Evolutionary conservation across 2,113 vertebrate species (phyloP), one percentile per base, ranked within the genome.

Genomic region (Phoenicopterus ruber): DNA sequence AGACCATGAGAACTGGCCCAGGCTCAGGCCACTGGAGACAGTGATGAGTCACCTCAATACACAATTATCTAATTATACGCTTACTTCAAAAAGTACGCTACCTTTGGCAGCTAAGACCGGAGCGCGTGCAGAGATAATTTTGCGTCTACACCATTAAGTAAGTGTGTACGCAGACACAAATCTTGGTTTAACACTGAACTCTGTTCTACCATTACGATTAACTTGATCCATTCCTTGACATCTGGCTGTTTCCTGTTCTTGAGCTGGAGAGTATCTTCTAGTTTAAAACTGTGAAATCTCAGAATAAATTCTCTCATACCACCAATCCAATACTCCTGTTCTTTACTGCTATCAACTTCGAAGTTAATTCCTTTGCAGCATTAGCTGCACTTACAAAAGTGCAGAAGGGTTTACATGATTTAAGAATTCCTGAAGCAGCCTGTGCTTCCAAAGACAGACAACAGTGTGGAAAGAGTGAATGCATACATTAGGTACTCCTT

Each of bases 401-500:
- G 15, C 47, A 61, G 76, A 59, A 79, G 42, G 10, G 67, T 19
- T n/a, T 44, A 57, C 8, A 32, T 15, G 31, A 73, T 31, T 74
- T 71, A 82, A 71, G 46, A 83, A 77, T 55, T 80, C 15, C 58
- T 47, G 7, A 82, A 22, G 18, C 8, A 90, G 29, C 25, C 22
- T 14, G 1, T 36, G 13, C 24, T 76, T 90, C 47, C 6, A 2
- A 69, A 93, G 40, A 90, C 1, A n/a, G 34, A 49, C 7, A 80
- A 58, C 26, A 67, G 49, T 5, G 14, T 9, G 54, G 34, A 83
- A 94, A 74, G 29, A 85, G 29, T 19, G 13, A 87, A 66, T 10
- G n/a, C 36, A 50, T 44, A 36, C 9, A 44, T 49, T n/a, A 77
- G 11, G 11, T 32, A 92, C 47, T 69, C 36, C 98, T 98, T 98